phyloP scores from a whole-genome alignment of 1,140 invertebrate genomes.

The Thaumetopoea pityocampa region DNA sequence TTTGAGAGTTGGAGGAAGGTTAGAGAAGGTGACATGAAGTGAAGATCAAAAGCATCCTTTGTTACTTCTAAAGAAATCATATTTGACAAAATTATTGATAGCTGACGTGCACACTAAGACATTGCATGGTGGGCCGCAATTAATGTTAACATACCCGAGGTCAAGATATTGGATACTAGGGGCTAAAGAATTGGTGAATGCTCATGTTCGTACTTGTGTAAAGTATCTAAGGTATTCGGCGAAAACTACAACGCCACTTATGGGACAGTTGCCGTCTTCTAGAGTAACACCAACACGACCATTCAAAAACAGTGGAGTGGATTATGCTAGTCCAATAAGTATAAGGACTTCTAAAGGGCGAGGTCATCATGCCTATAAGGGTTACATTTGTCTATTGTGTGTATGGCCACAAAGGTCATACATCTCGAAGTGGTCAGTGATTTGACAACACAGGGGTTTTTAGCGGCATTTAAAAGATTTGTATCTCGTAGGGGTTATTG shows the following conservation, averaged over 20 bases:
- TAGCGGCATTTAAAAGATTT: conserved; percentile 41
- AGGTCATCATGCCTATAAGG: too few relatives aligned
- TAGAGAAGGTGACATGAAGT: too few relatives aligned
- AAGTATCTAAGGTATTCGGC: conserved; percentile 17
- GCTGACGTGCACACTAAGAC: conserved; percentile 24
- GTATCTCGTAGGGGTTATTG: conserved; percentile 29
- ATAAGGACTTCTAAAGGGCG: conserved; percentile 6
- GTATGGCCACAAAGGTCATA: conserved; percentile 13
- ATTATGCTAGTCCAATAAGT: conserved; percentile 38
- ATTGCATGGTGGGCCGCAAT: conserved; percentile 31
- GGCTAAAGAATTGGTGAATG: conserved; percentile 15
- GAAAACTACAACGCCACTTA: conserved; percentile 18
- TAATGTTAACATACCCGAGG: conserved; percentile 25
- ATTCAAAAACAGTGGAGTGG: conserved; percentile 34
- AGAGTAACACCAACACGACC: conserved; percentile 25
- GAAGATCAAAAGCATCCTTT: conserved; percentile 23
- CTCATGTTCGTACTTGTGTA: conserved; percentile 26
- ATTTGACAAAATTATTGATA: conserved; percentile 17
- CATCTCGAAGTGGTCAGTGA: conserved; percentile 26
- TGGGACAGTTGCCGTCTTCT: conserved; percentile 29
- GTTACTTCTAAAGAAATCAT: conserved; percentile 17
- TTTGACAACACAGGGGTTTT: conserved; percentile 36
- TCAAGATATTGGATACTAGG: conserved; percentile 34
- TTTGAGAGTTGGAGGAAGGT: too few relatives aligned
- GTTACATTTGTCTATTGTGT: conserved; percentile 11